Percentiles rank a stretch among this genome's conserved stretches.
phyloP scores from a whole-genome alignment of 2,888 invertebrate genomes.

The Chironomus riparius region DNA sequence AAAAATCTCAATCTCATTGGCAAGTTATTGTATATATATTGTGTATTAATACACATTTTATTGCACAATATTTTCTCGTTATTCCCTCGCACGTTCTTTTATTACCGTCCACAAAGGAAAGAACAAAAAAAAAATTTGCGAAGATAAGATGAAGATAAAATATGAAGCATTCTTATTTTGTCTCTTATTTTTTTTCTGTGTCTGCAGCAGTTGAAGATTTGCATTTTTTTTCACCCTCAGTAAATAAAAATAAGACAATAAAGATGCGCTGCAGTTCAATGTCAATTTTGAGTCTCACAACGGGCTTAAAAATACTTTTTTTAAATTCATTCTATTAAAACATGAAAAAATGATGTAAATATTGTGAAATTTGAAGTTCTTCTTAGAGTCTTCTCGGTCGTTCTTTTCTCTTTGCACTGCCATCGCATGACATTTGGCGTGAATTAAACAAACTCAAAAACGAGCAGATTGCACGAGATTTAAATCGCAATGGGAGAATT shows the following conservation, averaged over 20 bases:
- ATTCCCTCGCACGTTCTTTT: conserved; percentile 1
- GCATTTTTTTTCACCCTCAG: not conserved
- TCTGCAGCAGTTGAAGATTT: not conserved
- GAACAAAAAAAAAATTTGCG: not conserved
- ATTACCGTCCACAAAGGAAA: not conserved
- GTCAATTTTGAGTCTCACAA: not conserved
- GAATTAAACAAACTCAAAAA: not conserved
- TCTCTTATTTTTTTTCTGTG: not conserved
- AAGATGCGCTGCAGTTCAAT: not conserved
- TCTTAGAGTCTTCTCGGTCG: too few species aligned
- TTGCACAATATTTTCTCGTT: conserved; percentile 8
- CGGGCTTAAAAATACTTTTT: not conserved
- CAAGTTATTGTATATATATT: not conserved
- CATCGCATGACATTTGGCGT: not conserved
- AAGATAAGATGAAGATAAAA: not conserved
- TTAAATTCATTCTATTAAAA: not conserved
- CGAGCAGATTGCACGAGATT: conserved; percentile 8
- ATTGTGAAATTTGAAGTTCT: not conserved
- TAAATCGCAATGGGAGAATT: not conserved
- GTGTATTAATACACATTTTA: not conserved
- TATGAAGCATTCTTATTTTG: not conserved
- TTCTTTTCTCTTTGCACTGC: not conserved
- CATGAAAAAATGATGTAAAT: conserved; percentile 7
- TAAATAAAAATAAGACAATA: not conserved
- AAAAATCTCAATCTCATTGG: not conserved